Conservation (phyloP, 1,140 invertebrate species). For the Plutomurus gul region DNA sequence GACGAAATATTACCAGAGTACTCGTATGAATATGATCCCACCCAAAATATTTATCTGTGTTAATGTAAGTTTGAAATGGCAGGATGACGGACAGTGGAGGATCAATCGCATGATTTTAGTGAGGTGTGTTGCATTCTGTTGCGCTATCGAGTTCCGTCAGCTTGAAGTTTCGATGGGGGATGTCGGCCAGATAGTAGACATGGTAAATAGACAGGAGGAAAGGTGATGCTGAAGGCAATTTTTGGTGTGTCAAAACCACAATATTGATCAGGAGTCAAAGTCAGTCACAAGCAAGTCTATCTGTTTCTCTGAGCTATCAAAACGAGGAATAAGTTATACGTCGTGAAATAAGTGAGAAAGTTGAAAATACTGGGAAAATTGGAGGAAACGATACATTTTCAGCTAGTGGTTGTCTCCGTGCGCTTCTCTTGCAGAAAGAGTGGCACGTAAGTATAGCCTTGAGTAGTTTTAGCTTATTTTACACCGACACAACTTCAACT, state of each 20-base stretch:
- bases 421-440: too few relatives aligned
- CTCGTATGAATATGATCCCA: too few relatives aligned
- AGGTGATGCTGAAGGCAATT: slow-evolving; percentile 40
- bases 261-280: slow-evolving; percentile 41
- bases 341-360: neutral
- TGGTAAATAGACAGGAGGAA: slow-evolving; percentile 23
- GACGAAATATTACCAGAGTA: too few relatives aligned
- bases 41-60: too few relatives aligned
- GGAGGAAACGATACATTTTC: neutral
- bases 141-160: neutral
- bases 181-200: neutral
- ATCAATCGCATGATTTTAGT: slow-evolving; percentile 10
- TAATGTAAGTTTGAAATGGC: neutral
- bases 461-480: too few relatives aligned
- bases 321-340: neutral
- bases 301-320: neutral
- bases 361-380: neutral
- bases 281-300: neutral
- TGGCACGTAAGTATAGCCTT: too few relatives aligned
- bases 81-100: neutral
- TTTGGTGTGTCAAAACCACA: slow-evolving; percentile 49
- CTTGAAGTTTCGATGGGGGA: neutral
- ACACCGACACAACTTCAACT: too few relatives aligned
- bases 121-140: neutral
- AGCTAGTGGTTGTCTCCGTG: too few relatives aligned